Evolutionary conservation across 2,113 vertebrate genomes (phyloP).

Genomic region (Leptobrachium ailaonicum): DNA sequence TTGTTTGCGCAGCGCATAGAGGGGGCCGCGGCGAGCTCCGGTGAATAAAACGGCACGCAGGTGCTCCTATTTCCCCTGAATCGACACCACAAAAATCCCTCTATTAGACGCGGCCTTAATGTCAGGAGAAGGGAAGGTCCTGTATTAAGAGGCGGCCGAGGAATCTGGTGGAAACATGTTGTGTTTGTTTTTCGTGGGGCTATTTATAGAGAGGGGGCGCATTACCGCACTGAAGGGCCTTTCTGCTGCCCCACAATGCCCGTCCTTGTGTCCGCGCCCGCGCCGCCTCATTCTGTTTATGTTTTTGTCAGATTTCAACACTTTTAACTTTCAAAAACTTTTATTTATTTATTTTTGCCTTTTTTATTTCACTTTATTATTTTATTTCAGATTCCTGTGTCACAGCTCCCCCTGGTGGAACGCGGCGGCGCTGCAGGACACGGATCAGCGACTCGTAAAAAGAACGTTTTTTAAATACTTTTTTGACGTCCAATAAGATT

Average conservation of each 20-base stretch:
- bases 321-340: neutral
- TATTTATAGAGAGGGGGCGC: slow-evolving; percentile 39
- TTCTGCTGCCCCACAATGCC: slow-evolving; percentile 30
- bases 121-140: slow-evolving; percentile 17
- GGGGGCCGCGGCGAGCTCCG: neutral
- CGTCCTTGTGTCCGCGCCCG: slow-evolving; percentile 27
- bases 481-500: no score
- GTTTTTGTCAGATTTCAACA: slow-evolving; percentile 19
- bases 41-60: slow-evolving; percentile 24
- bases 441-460: no score
- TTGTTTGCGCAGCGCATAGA: slow-evolving; percentile 8
- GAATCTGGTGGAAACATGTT: slow-evolving; percentile 14
- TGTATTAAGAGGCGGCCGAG: slow-evolving; percentile 1
- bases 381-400: neutral
- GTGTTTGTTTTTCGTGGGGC: slow-evolving; percentile 40
- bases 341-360: neutral
- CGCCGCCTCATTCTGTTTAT: neutral
- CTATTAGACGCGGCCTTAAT: slow-evolving; percentile 29
- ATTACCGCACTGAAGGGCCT: slow-evolving; percentile 24
- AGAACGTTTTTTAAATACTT: no score
- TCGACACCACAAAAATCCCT: slow-evolving; percentile 39
- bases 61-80: slow-evolving; percentile 24
- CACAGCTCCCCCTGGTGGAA: slow-evolving; percentile 20
- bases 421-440: neutral
- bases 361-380: no score